phyloP scores from a whole-genome alignment of 2,797 vertebrate species.

The Psittacula echo region DNA sequence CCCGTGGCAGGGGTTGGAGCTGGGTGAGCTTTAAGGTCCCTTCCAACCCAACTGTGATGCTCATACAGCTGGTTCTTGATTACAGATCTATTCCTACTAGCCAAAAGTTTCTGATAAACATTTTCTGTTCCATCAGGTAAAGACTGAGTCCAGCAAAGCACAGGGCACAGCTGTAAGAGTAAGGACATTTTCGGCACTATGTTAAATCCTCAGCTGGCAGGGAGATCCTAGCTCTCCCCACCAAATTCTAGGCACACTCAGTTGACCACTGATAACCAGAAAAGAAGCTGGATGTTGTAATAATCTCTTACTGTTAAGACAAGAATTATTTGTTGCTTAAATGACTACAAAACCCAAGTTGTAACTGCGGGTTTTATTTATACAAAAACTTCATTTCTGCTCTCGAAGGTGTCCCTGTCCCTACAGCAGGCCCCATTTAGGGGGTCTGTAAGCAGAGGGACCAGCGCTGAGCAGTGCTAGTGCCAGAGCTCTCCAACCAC shows the following conservation, averaged over 20 bases:
- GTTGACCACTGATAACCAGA: background rate
- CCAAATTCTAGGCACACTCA: background rate
- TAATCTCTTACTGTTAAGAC: background rate
- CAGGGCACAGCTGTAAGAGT: background rate
- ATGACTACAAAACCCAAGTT: background rate
- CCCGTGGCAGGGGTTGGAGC: too few relatives aligned
- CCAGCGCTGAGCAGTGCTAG: background rate
- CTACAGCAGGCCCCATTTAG: background rate
- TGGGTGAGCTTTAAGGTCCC: background rate
- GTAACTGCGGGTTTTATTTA: background rate
- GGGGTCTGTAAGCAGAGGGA: background rate
- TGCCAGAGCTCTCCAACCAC: background rate
- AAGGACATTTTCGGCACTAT: background rate
- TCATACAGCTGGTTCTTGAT: background rate
- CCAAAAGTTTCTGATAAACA: background rate
- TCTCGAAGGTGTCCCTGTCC: background rate
- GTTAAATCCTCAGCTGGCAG: background rate
- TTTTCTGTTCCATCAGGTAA: background rate
- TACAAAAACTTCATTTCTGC: background rate
- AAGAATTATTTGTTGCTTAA: background rate
- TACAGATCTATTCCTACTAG: background rate
- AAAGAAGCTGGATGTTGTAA: background rate
- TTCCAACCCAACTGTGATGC: background rate
- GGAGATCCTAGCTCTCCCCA: background rate
- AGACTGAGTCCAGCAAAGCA: background rate